These are phyloP conservation scores for Dendroctonus valens DNA, from an alignment of 1,140 invertebrate species.

Conservation along the genomic window DNA sequence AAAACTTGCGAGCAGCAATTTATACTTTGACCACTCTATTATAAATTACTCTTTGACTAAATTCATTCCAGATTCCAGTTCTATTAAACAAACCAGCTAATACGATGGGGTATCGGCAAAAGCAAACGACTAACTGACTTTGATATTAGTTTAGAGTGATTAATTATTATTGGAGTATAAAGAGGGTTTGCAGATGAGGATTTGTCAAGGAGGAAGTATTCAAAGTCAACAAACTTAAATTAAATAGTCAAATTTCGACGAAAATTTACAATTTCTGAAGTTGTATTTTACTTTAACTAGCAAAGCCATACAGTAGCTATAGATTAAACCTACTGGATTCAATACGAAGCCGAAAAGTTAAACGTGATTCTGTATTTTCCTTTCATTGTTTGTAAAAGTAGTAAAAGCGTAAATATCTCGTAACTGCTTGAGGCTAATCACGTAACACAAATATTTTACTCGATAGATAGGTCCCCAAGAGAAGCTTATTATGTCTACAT, in stretches of 20 bases:
- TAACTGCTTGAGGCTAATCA: too few species aligned
- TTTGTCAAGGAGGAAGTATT: not conserved
- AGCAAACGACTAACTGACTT: not conserved
- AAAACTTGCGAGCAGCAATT: not conserved
- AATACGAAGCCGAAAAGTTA: not conserved
- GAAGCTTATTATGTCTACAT: too few species aligned
- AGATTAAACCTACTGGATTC: not conserved
- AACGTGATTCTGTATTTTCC: not conserved
- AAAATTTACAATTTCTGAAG: not conserved
- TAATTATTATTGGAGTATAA: not conserved
- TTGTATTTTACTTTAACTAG: not conserved
- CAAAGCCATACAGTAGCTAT: not conserved
- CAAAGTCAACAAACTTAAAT: not conserved
- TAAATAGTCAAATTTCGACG: not conserved
- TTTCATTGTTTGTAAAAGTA: too few species aligned
- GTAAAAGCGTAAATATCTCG: too few species aligned
- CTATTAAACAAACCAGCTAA: not conserved
- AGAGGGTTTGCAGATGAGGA: not conserved
- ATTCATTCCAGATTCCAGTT: not conserved
- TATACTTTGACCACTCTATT: slow-evolving; percentile 2
- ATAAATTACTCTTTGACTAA: not conserved
- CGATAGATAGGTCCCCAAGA: too few species aligned
- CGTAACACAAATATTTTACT: too few species aligned
- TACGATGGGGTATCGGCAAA: not conserved
- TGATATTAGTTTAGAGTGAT: not conserved